Base-by-base conservation (phyloP, 2,113 vertebrate genomes). In the Bos indicus region DNA sequence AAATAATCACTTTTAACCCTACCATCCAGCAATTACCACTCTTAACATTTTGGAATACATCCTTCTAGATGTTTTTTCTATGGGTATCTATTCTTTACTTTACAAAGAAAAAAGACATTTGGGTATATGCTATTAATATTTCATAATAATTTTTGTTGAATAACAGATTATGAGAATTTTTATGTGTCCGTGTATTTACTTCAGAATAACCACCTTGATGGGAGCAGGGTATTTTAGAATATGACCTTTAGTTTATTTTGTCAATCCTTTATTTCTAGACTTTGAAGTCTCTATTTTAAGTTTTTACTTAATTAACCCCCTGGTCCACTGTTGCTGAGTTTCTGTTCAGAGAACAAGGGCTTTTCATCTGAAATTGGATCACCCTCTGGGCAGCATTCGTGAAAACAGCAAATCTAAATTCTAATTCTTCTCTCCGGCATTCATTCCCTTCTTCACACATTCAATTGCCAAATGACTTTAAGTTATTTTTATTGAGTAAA, bases 401-500 rank as follows among this genome's bases (percentile, higher is more conserved):
- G 59, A 84, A 96, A 89, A 57, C 0, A 95, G 26, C 25, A 94
- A 94, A 64, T 84, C 71, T 80, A 89, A 90, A 82, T 36, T 86
- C 21, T 48, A 78, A 88, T 85, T 92, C 30, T 82, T 89, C 52
- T 87, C 21, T 60, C 25, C 13, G 54, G 33, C 10, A 16, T 87
- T 95, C 40, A 80, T 88, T 84, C 19, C 4, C 81, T 90, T 87
- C 52, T 83, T 21, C 1, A 59, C 33, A 57, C 13, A 86, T 86
- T 89, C 43, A 60, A 36, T 93, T 56, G 48, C 13, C 21, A 90
- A 91, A 67, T 51, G 54, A 85, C 81, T 48, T 67, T 21, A 60
- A 7, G 52, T 88, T 90, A 90, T 93, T 96, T 97, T 95, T 59
- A 88, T 25, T 26, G 46, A 82, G 84, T n/a, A 88, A 71, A 88